Percentiles rank a stretch among this genome's conserved stretches.
Evolutionary conservation across 2,888 invertebrate genomes (phyloP).

Genomic region (Orthosia cruda): DNA sequence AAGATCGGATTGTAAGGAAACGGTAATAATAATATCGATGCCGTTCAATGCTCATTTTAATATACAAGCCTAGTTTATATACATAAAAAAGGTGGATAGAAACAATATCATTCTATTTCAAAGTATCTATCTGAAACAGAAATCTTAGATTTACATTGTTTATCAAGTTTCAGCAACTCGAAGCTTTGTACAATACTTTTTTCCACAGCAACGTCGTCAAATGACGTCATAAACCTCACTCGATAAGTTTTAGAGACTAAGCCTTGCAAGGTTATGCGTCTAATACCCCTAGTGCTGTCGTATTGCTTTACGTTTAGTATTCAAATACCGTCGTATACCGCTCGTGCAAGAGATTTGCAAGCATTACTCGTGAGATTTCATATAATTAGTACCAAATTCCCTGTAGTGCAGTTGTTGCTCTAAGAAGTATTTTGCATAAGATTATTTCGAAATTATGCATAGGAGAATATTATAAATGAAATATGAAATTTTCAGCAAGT

Average conservation of each 20-base stretch:
- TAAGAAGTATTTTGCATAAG: constrained; percentile 26
- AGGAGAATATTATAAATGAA: not conserved
- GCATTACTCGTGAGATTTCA: constrained; percentile 43
- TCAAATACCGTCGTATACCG: constrained; percentile 48
- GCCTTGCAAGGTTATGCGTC: constrained; percentile 23
- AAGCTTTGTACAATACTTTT: not conserved
- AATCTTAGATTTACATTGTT: not conserved
- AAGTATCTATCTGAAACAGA: not conserved
- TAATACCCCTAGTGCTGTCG: constrained; percentile 35
- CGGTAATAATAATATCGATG: constrained; percentile 29
- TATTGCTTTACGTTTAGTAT: constrained; percentile 54
- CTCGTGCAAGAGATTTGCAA: constrained; percentile 53
- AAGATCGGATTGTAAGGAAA: constrained; percentile 35
- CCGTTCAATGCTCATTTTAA: constrained; percentile 7
- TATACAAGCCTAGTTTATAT: not conserved
- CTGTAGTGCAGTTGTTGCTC: constrained; percentile 30
- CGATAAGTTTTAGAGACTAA: constrained; percentile 35
- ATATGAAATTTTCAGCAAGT: not conserved
- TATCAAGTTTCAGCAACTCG: not conserved
- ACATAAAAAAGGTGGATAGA: not conserved
- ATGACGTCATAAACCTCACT: constrained; percentile 9
- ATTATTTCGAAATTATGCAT: constrained; percentile 37
- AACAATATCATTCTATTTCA: not conserved
- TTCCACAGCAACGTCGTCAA: not conserved
- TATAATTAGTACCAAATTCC: constrained; percentile 59